These are phyloP conservation scores for Alviniconcha marisindica DNA, from an alignment of 1,140 invertebrate genomes.

Conservation along the genomic window DNA sequence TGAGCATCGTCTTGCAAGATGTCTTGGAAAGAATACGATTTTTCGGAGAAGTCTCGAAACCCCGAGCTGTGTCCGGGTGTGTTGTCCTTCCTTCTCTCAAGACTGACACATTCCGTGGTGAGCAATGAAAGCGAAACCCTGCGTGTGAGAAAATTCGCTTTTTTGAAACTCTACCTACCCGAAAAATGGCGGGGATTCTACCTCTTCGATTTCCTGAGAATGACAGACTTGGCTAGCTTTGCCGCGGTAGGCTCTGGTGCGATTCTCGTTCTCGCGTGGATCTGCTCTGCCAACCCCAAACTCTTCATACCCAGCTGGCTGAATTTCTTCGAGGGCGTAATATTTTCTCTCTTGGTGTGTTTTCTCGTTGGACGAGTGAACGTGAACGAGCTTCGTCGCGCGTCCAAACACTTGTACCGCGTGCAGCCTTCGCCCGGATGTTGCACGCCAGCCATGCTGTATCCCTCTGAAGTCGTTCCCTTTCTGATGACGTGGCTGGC, in stretches of 20 bases:
- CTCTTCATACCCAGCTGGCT: neutral
- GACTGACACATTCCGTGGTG: neutral
- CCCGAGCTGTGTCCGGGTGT: neutral
- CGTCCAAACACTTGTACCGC: slow-evolving; percentile 43
- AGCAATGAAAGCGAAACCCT: neutral
- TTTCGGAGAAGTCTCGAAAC: slow-evolving; percentile 17
- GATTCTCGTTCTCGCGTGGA: neutral
- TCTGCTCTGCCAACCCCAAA: neutral
- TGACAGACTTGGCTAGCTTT: slow-evolving; percentile 46
- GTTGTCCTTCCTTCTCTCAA: neutral
- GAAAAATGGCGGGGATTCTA: slow-evolving; percentile 51
- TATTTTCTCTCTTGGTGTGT: slow-evolving; percentile 34
- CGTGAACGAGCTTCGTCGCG: slow-evolving; percentile 47
- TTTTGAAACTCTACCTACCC: slow-evolving; percentile 56
- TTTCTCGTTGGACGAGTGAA: slow-evolving; percentile 48
- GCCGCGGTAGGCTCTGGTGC: slow-evolving; percentile 23
- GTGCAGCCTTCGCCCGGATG: slow-evolving; percentile 47
- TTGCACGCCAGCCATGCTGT: slow-evolving; percentile 56
- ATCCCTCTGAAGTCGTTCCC: slow-evolving; percentile 38
- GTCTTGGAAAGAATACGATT: slow-evolving; percentile 3
- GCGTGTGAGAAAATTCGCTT: slow-evolving; percentile 30
- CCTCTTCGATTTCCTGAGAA: slow-evolving; percentile 41
- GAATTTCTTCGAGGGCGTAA: slow-evolving; percentile 36
- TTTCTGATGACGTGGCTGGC: slow-evolving; percentile 42
- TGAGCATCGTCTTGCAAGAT: slow-evolving; percentile 44